A percentile compares a stretch with the other conserved stretches of the same genome.
Evolutionary conservation across 2,797 vertebrate genomes (phyloP).

Genomic region (Coregonus suidteri): DNA sequence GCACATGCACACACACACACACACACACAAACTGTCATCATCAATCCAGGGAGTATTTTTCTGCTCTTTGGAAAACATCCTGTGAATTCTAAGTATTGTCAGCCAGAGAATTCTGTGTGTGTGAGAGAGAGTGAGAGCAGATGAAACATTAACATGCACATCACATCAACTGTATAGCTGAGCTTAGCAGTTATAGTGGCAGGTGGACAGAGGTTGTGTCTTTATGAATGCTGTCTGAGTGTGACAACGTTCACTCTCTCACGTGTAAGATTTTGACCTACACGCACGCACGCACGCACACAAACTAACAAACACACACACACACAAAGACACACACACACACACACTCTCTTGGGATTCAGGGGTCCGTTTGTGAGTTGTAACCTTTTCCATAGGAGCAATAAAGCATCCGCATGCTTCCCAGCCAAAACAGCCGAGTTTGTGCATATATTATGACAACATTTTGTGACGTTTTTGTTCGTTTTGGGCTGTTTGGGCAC

Average conservation of each 20-base stretch:
- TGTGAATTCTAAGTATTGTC: constrained; percentile 30
- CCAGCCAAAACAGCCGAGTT: too few species aligned
- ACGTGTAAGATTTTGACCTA: background rate
- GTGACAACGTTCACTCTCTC: background rate
- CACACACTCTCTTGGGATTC: too few species aligned
- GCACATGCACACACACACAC: too few species aligned
- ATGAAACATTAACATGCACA: constrained; percentile 9
- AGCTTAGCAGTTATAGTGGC: background rate
- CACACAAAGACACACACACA: too few species aligned
- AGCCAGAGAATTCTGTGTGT: constrained; percentile 1
- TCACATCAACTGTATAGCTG: background rate
- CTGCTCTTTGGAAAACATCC: constrained; percentile 20
- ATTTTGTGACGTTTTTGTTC: too few species aligned
- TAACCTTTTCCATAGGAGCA: too few species aligned
- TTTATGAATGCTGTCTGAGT: too few species aligned
- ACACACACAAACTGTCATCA: background rate
- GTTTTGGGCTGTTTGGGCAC: too few species aligned
- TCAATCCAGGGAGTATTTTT: constrained; percentile 39
- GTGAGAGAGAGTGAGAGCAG: background rate
- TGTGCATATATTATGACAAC: too few species aligned
- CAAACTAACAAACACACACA: too few species aligned
- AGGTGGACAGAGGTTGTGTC: background rate
- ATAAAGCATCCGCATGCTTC: too few species aligned
- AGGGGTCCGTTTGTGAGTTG: too few species aligned
- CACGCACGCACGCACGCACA: background rate